Percentiles rank a stretch among this genome's conserved stretches.
These are phyloP conservation scores for Drosophila merina DNA, from an alignment of 2,888 invertebrate genomes.

Conservation along the genomic window DNA sequence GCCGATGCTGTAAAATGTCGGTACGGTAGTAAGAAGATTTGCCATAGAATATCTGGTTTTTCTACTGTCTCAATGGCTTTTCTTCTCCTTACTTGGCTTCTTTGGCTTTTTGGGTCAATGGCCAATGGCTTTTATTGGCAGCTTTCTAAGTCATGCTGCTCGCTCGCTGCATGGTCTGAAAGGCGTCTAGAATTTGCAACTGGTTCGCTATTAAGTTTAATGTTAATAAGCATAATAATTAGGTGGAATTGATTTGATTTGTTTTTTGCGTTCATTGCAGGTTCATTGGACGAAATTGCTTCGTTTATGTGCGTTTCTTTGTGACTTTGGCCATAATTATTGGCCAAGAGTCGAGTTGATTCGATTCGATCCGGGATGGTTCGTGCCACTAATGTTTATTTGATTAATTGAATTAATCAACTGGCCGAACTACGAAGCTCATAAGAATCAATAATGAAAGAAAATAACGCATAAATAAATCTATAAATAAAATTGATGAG, in stretches of 20 bases:
- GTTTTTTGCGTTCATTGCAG: conserved; percentile 41
- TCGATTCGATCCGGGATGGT: conserved; percentile 46
- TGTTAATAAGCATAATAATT: conserved; percentile 40
- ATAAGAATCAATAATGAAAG: conserved; percentile 43
- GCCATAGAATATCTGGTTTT: conserved; percentile 58
- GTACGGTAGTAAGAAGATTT: conserved; percentile 56
- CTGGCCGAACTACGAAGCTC: conserved; percentile 31
- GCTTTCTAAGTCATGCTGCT: conserved; percentile 42
- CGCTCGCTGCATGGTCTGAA: conserved; percentile 17
- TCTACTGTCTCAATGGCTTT: conserved; percentile 35
- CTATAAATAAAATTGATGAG: conserved; percentile 45
- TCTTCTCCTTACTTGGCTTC: conserved; percentile 20
- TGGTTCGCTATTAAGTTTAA: conserved; percentile 21
- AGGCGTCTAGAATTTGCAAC: conserved; percentile 40
- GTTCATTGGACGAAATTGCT: conserved; percentile 66
- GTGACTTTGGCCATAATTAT: conserved; percentile 12
- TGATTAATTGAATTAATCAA: conserved; percentile 78
- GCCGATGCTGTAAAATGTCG: conserved; percentile 63
- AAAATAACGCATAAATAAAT: conserved; percentile 34
- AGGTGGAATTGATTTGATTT: conserved; percentile 10
- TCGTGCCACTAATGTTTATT: conserved; percentile 70
- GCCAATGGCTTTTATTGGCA: conserved; percentile 43
- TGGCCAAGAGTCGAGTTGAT: conserved; percentile 44
- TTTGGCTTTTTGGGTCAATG: conserved; percentile 58
- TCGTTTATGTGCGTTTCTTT: conserved; percentile 20